Evolutionary conservation across 2,888 invertebrate genomes (phyloP), one percentile per base, ranked within the genome.

Genomic region (Epirrita christyi): DNA sequence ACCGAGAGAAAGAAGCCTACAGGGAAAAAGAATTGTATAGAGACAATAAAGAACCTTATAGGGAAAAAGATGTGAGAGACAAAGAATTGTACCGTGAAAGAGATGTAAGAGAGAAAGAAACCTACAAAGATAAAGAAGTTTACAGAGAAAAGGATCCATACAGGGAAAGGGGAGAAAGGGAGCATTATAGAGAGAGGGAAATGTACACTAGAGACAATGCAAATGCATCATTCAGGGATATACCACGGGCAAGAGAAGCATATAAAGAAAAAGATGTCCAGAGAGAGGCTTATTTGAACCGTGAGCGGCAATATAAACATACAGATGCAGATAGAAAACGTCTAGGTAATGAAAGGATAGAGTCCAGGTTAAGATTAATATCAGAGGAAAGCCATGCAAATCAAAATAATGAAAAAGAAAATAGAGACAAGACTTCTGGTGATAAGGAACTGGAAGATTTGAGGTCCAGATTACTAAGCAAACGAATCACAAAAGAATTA

Each of bases 401-500:
- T 67, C 85, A 87, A 65, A 85, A 75, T 65, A 86, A 83, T 77
- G 92, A 92, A 75, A 92, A 92, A 74, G 93, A 92, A 75, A 89
- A 90, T 63, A 85, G 89, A 55, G 89, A 88, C 55, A 85, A 83
- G 63, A 81, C 85, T 32, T 87, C 91, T 45, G 94, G 94, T 45
- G 93, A 93, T 64, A 93, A 93, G 67, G 94, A 95, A 55, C 88
- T 96, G 59, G 96, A 96, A 77, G 96, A 97, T 84, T 89, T 97
- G 75, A 93, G 96, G 68, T 95, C 95, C 70, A 93, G 96, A 73
- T 86, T 95, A 64, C 79, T 96, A 15, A 95, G 94, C 77, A 95
- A 95, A 82, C 89, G 94, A 68, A 95, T 93, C 82, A 94, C 93
- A 74, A 96, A 95, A 72, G 95, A 95, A 57, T 92, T 93, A 54